Conservation (phyloP, 2,113 vertebrate genomes). For the Perca schrenkii region DNA sequence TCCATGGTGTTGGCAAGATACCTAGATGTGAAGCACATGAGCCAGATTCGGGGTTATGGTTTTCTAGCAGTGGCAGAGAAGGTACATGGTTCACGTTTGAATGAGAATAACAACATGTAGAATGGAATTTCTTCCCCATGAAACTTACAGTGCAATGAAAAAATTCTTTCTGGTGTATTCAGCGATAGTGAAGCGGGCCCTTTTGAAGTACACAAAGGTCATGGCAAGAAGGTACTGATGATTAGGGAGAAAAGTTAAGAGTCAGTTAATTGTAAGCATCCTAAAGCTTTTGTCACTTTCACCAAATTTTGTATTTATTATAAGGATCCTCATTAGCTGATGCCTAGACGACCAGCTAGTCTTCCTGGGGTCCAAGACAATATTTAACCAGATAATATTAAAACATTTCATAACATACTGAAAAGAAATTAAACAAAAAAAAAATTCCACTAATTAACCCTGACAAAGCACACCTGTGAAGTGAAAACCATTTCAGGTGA, state of each 20-base stretch:
- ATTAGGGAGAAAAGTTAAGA: constrained; percentile 2
- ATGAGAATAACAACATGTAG: not conserved
- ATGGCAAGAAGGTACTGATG: constrained; percentile 97
- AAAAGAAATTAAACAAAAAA: too few species aligned
- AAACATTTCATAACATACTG: too few species aligned
- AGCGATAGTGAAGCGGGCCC: constrained; percentile 88
- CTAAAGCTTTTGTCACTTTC: not conserved
- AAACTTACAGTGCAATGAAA: constrained; percentile 96
- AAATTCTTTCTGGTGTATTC: constrained; percentile 95
- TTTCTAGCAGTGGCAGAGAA: not conserved
- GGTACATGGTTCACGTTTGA: not conserved
- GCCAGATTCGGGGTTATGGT: not conserved
- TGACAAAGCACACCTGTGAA: too few species aligned
- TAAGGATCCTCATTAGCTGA: too few species aligned
- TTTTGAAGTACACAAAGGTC: constrained; percentile 99
- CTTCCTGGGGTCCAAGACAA: too few species aligned
- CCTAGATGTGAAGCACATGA: constrained; percentile 73
- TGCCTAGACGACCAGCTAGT: too few species aligned
- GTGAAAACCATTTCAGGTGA: too few species aligned
- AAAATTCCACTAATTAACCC: too few species aligned
- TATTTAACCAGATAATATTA: too few species aligned
- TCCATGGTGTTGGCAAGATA: constrained; percentile 98
- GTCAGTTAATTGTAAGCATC: not conserved
- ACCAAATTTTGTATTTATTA: not conserved
- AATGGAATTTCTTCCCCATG: not conserved